Evolutionary conservation across 2,113 vertebrate species (phyloP), one percentile per base, ranked within the genome.

Genomic region (Poecile atricapillus): DNA sequence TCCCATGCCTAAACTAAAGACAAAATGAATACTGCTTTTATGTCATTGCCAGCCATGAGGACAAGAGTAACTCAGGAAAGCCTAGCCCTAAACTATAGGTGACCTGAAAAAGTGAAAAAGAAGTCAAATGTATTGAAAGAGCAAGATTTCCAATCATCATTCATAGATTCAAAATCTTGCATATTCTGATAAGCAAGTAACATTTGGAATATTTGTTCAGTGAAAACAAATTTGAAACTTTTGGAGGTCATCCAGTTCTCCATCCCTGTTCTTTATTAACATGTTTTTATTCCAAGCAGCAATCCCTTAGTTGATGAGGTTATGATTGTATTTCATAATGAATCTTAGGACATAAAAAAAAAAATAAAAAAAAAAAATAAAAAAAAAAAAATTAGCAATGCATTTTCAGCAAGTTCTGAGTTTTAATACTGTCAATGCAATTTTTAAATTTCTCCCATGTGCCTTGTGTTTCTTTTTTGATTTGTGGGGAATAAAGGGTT

Each of bases 361-460:
- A 92, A 90, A 71, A 69, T 46, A 84, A 92, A 90, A 71, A 69
- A 84, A 92, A 90, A 71, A 69, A n/a, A n/a, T n/a, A n/a, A n/a
- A 39, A 95, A 64, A 64, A 59, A 20, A 84, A 92, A 90, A 71
- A 69, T 46, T 41, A 76, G 33, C 35, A 79, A 47, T 59, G 22
- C 24, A 47, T 87, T 37, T 86, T 33, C 23, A 96, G 33, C 17
- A 84, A 17, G 33, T 84, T 41, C 39, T 94, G 33, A 59, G 17
- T 80, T 91, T 94, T 76, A 62, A 17, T 58, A 30, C 19, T 19
- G 35, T 82, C 25, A 31, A 39, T 77, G 52, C 64, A 35, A 63
- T 64, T 91, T 91, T 93, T 56, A 71, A 71, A 2, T 22, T 65
- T 35, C 27, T 93, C 39, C 41, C 35, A 44, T 9, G 35, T 73